phyloP scores from a whole-genome alignment of 2,888 invertebrate species.

The Acleris holmiana region DNA sequence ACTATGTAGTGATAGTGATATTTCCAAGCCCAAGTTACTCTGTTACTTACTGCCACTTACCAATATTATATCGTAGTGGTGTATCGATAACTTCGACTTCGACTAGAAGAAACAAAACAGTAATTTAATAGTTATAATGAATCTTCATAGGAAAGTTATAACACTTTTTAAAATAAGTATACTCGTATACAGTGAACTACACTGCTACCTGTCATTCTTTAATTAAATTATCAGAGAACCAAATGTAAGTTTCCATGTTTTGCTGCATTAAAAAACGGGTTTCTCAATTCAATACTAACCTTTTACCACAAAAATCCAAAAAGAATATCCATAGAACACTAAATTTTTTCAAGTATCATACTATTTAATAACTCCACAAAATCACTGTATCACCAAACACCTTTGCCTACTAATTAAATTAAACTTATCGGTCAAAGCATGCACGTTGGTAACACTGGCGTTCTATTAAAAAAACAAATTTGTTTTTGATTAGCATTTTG shows the following conservation, averaged over 20 bases:
- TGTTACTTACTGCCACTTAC: too few species aligned
- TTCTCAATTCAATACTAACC: conserved; percentile 50
- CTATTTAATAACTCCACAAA: conserved; percentile 62
- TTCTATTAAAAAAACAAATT: conserved; percentile 48
- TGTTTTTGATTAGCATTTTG: conserved; percentile 45
- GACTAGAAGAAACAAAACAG: too few species aligned
- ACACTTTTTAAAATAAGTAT: neutral
- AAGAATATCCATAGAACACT: conserved; percentile 48
- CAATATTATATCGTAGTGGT: too few species aligned
- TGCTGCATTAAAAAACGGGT: neutral
- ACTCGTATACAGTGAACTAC: conserved; percentile 1
- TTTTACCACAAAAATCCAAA: conserved; percentile 52
- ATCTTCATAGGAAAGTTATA: neutral
- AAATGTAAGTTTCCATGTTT: neutral
- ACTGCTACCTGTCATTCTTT: conserved; percentile 32
- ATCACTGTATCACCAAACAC: conserved; percentile 70
- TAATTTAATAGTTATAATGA: neutral
- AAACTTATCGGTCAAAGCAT: conserved; percentile 64
- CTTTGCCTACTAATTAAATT: conserved; percentile 75
- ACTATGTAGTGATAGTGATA: too few species aligned
- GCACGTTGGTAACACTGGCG: conserved; percentile 67
- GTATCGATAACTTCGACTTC: too few species aligned
- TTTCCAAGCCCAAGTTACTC: too few species aligned
- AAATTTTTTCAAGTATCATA: conserved; percentile 42
- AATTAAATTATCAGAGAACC: conserved; percentile 41